Conservation (phyloP, 2,888 invertebrate species). For the Ptilodon capucinus region DNA sequence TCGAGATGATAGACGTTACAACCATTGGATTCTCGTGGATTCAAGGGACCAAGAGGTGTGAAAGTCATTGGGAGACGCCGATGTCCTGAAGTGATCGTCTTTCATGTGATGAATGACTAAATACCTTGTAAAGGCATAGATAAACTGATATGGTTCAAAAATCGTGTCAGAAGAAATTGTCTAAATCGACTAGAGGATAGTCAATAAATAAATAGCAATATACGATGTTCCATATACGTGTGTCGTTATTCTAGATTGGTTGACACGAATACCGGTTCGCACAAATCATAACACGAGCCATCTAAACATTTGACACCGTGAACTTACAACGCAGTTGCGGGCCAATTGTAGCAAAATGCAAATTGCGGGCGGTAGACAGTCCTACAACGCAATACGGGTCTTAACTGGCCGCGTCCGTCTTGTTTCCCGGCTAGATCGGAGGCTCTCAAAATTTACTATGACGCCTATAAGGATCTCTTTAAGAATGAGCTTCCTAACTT, state of each 20-base stretch:
- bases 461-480: neutral
- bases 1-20: too few relatives aligned
- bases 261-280: slow-evolving; percentile 22
- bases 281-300: slow-evolving; percentile 18
- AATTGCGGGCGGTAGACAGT: slow-evolving; percentile 21
- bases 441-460: slow-evolving; percentile 52
- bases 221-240: neutral
- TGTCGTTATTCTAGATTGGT: neutral
- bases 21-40: too few relatives aligned
- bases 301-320: slow-evolving; percentile 27
- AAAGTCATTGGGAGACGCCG: too few relatives aligned
- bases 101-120: too few relatives aligned
- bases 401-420: slow-evolving; percentile 72
- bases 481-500: neutral
- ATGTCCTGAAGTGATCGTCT: too few relatives aligned
- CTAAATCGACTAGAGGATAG: too few relatives aligned
- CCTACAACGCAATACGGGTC: slow-evolving; percentile 42
- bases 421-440: slow-evolving; percentile 34
- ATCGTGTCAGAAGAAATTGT: too few relatives aligned
- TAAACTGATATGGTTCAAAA: too few relatives aligned
- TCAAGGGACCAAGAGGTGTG: too few relatives aligned
- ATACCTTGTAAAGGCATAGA: too few relatives aligned
- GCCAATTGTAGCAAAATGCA: slow-evolving; percentile 40
- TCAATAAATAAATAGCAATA: too few relatives aligned
- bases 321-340: slow-evolving; percentile 23